These are phyloP conservation scores for Rhopalosiphum maidis DNA, from an alignment of 1,140 invertebrate genomes.

Conservation along the genomic window DNA sequence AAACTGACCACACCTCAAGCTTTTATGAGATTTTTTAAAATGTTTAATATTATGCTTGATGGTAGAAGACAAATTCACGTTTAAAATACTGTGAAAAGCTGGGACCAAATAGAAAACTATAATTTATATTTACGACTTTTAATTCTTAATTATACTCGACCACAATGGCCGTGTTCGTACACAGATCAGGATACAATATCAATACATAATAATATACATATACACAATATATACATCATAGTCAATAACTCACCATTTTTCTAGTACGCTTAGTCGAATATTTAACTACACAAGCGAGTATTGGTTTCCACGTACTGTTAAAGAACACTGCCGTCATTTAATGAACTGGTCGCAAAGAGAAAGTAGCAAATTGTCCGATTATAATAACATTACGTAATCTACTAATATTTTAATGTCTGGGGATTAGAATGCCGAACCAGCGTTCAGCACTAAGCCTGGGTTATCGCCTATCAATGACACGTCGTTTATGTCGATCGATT, in stretches of 20 bases:
- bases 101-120: not conserved
- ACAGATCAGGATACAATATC: not conserved
- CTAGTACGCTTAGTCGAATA: not conserved
- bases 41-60: not conserved
- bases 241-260: conserved; percentile 27
- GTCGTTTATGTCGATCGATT: not conserved
- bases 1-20: not conserved
- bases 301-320: not conserved
- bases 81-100: not conserved
- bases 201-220: not conserved
- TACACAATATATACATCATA: not conserved
- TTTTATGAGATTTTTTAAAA: not conserved
- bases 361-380: not conserved
- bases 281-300: not conserved
- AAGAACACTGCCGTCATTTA: conserved; percentile 22
- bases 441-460: no score
- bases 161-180: not conserved
- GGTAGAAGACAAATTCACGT: not conserved
- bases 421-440: not conserved
- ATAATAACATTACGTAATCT: not conserved
- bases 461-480: not conserved
- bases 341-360: not conserved
- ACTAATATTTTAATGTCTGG: not conserved
- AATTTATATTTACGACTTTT: not conserved
- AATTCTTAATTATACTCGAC: not conserved